phyloP scores from a whole-genome alignment of 2,888 invertebrate genomes.

The Ecdyonurus torrentis region DNA sequence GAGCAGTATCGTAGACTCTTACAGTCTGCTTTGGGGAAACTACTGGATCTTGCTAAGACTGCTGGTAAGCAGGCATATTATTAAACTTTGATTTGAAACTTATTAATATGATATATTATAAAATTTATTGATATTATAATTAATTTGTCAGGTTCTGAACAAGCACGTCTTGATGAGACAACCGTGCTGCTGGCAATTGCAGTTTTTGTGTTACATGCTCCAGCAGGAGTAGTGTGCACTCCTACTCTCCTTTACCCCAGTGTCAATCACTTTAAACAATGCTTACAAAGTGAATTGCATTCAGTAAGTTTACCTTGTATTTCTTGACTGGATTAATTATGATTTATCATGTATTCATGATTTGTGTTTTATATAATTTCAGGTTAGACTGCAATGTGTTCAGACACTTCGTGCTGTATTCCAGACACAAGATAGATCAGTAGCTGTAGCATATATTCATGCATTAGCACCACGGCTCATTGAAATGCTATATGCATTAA shows the following conservation, averaged over 20 bases:
- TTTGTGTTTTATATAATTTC: slow-evolving; percentile 10
- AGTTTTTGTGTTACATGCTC: slow-evolving; percentile 71
- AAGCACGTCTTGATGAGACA: slow-evolving; percentile 64
- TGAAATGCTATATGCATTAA: slow-evolving; percentile 37
- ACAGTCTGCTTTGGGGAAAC: slow-evolving; percentile 75
- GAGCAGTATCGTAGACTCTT: slow-evolving; percentile 64
- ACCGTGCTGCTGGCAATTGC: slow-evolving; percentile 78
- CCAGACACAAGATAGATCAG: slow-evolving; percentile 45
- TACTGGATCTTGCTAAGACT: slow-evolving; percentile 79
- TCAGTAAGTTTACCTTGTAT: slow-evolving; percentile 45
- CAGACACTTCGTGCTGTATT: slow-evolving; percentile 65
- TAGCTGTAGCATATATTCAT: slow-evolving; percentile 66
- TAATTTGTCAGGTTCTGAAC: slow-evolving; percentile 35
- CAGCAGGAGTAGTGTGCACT: slow-evolving; percentile 54
- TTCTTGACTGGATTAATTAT: neutral
- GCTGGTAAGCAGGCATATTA: slow-evolving; percentile 28
- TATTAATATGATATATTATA: neutral
- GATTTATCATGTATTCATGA: neutral
- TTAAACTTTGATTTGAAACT: neutral
- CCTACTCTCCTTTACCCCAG: slow-evolving; percentile 79
- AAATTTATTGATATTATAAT: neutral
- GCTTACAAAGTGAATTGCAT: slow-evolving; percentile 47
- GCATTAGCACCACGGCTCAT: slow-evolving; percentile 62
- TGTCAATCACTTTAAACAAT: slow-evolving; percentile 80
- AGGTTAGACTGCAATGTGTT: slow-evolving; percentile 61